Evolutionary conservation across 2,797 vertebrate genomes (phyloP).

Genomic region (Cyprinella venusta): DNA sequence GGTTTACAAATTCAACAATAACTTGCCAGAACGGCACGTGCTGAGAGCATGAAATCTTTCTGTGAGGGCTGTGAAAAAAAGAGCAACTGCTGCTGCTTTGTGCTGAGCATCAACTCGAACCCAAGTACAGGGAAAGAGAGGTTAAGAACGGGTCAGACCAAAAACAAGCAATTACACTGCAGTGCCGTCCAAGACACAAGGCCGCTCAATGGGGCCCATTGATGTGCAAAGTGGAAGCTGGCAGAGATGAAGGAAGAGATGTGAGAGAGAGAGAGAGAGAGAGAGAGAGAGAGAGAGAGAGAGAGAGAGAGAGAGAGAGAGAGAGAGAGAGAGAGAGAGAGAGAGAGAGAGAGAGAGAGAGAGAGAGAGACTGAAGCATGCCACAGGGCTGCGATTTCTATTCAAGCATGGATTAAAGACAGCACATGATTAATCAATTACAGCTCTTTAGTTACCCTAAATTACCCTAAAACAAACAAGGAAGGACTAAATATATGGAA

Average conservation of each 20-base stretch:
- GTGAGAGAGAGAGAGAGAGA: background rate
- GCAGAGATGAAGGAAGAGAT: constrained; percentile 53
- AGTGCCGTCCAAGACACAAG: constrained; percentile 65
- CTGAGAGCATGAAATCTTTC: constrained; percentile 31
- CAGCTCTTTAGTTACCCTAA: constrained; percentile 26
- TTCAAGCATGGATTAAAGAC: constrained; percentile 13
- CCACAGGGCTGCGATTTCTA: constrained; percentile 6
- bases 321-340: no score
- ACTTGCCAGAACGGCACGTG: constrained; percentile 43
- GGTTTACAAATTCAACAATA: constrained; percentile 13
- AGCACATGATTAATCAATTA: background rate
- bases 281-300: background rate
- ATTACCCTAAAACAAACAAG: background rate
- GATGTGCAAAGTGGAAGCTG: constrained; percentile 73
- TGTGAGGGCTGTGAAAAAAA: constrained; percentile 55
- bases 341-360: no score
- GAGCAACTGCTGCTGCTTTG: constrained; percentile 68
- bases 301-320: no score
- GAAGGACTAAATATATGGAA: background rate
- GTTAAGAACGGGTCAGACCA: constrained; percentile 62
- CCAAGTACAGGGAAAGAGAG: constrained; percentile 61
- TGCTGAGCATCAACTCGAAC: constrained; percentile 57
- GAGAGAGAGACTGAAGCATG: constrained; percentile 59
- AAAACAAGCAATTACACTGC: constrained; percentile 81
- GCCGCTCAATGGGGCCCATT: constrained; percentile 73